These are phyloP conservation scores for Thyatira batis DNA, from an alignment of 2,888 invertebrate species.

Conservation along the genomic window DNA sequence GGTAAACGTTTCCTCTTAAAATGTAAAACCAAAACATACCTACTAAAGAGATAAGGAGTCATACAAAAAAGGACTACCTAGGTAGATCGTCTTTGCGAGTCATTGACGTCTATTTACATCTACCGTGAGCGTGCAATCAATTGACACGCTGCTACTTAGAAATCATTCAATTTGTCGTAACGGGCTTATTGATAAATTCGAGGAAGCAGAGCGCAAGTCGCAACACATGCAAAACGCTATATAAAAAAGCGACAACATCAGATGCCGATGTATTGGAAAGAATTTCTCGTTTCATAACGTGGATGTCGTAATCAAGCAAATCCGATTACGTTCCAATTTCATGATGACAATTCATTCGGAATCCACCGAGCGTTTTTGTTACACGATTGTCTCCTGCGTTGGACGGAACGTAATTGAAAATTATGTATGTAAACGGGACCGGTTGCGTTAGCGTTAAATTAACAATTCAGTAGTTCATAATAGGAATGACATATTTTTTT, in stretches of 20 bases:
- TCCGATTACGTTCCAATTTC: conserved; percentile 2
- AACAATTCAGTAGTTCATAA: not conserved
- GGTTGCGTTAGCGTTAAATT: not conserved
- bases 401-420: not conserved
- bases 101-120: too few relatives aligned
- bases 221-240: not conserved
- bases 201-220: too few relatives aligned
- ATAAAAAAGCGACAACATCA: not conserved
- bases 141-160: not conserved
- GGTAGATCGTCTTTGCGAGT: too few relatives aligned
- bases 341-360: conserved; percentile 4
- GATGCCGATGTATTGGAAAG: not conserved
- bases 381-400: conserved; percentile 6
- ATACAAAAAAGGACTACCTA: too few relatives aligned
- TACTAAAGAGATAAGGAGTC: too few relatives aligned
- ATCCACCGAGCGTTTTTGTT: conserved; percentile 7
- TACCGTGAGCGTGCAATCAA: too few relatives aligned
- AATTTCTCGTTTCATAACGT: not conserved
- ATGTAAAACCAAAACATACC: not conserved
- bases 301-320: conserved; percentile 4
- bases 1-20: not conserved
- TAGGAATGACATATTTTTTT: not conserved
- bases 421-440: not conserved
- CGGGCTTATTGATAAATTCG: not conserved
- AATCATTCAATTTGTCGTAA: not conserved